These are phyloP conservation scores for Catharus fuscescens DNA, from an alignment of 2,113 vertebrate species.

Conservation along the genomic window DNA sequence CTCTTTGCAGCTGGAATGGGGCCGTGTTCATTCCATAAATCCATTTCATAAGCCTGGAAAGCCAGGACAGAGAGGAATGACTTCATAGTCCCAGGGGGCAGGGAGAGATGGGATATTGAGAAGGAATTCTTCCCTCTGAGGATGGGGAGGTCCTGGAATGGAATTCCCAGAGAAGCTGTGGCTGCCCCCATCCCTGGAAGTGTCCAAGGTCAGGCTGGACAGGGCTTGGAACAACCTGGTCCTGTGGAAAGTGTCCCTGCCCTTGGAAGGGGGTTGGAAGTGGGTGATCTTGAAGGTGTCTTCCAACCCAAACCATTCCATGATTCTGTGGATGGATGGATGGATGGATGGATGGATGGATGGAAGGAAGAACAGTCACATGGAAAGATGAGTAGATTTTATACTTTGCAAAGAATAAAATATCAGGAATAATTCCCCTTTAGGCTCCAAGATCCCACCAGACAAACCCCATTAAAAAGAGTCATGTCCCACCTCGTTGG, in stretches of 20 bases:
- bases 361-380: background rate
- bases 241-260: background rate
- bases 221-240: background rate
- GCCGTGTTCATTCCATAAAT: background rate
- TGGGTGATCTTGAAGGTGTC: fast-evolving
- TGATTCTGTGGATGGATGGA: background rate
- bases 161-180: background rate
- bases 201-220: fast-evolving
- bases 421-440: background rate
- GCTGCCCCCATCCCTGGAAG: background rate
- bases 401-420: background rate
- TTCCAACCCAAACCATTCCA: background rate
- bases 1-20: background rate
- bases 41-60: background rate
- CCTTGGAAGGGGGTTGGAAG: background rate
- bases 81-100: background rate
- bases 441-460: background rate
- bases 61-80: background rate
- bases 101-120: background rate
- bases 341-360: background rate
- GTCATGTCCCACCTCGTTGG: fast-evolving
- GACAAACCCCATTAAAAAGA: background rate
- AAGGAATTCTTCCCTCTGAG: background rate
- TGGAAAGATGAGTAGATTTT: background rate
- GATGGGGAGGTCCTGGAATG: fast-evolving